Evolutionary conservation across 1,140 invertebrate genomes (phyloP), one percentile per base, ranked within the genome.

Genomic region (Zeugodacus cucurbitae): DNA sequence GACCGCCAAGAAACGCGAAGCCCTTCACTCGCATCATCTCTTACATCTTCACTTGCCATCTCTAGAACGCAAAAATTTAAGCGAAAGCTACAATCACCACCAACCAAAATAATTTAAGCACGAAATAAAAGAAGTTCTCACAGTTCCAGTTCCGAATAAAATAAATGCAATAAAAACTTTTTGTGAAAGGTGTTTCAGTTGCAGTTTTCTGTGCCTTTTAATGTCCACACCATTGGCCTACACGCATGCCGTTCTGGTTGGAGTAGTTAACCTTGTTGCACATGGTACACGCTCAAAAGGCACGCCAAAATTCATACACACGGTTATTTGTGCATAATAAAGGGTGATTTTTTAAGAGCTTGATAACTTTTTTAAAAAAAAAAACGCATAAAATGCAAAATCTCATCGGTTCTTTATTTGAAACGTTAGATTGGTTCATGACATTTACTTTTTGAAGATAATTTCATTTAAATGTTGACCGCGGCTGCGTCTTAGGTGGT

Each of bases 141-240:
- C 32, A 74, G 41, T 22, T 22, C 14, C 67, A 37, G 67, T n/a
- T n/a, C n/a, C 34, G 22, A 54, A 54, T 20, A 74, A 74, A 74
- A 67, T 17, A 34, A 74, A 34, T 62, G 58, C 20, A 37, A 70
- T 41, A 74, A 74, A 37, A 7, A 74, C 20, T 6, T 74, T 74
- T 74, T 74, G 34, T 74, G 67, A 74, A 74, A 74, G 67, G 67
- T 37, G 67, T 74, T 74, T 74, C 34, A 14, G 67, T 37, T 37
- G 67, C 67, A 37, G 34, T 34, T 70, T 17, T 41, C 67, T 74
- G 67, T 34, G 67, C 67, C 34, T 41, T 74, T 74, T 37, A 41
- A 74, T 41, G 67, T 32, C 32, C 67, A n/a, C 34, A n/a, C 67
- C 22, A 20, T 20, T 37, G 20, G 67, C 67, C 34, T 37, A 74